Percentiles rank a stretch among this genome's conserved stretches.
phyloP scores from a whole-genome alignment of 2,797 vertebrate genomes.

The Melanogrammus aeglefinus region DNA sequence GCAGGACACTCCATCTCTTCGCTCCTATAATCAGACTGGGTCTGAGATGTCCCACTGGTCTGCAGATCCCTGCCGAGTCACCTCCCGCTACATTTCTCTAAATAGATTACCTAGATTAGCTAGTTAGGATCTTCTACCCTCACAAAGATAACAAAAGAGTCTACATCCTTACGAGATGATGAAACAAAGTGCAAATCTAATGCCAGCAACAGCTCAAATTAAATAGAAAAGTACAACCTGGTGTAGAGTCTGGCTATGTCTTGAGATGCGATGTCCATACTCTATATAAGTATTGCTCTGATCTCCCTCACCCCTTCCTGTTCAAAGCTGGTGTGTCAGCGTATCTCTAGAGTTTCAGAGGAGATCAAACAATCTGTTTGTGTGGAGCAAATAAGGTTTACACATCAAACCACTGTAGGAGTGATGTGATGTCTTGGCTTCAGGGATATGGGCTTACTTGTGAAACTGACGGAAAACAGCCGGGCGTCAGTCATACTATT shows the following conservation, averaged over 20 bases:
- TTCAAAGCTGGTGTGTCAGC: background rate
- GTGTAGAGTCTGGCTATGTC: background rate
- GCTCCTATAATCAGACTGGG: background rate
- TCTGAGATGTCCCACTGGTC: slow-evolving; percentile 1
- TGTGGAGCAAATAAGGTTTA: background rate
- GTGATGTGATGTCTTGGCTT: background rate
- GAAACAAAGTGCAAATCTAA: background rate
- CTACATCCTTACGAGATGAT: background rate
- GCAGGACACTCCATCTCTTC: background rate
- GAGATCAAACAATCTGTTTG: slow-evolving; percentile 3
- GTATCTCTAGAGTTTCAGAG: background rate
- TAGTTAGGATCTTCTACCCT: background rate
- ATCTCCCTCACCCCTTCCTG: background rate
- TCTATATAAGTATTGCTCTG: background rate
- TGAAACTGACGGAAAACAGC: background rate
- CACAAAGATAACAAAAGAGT: background rate
- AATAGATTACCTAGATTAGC: background rate
- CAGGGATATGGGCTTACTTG: background rate
- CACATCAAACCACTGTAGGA: background rate
- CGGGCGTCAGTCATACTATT: background rate
- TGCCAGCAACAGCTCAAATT: slow-evolving; percentile 1
- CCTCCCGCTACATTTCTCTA: background rate
- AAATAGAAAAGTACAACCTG: background rate
- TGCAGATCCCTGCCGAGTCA: background rate
- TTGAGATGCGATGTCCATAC: background rate